Conservation (phyloP, 2,113 vertebrate genomes). For the Patagioenas fasciata region DNA sequence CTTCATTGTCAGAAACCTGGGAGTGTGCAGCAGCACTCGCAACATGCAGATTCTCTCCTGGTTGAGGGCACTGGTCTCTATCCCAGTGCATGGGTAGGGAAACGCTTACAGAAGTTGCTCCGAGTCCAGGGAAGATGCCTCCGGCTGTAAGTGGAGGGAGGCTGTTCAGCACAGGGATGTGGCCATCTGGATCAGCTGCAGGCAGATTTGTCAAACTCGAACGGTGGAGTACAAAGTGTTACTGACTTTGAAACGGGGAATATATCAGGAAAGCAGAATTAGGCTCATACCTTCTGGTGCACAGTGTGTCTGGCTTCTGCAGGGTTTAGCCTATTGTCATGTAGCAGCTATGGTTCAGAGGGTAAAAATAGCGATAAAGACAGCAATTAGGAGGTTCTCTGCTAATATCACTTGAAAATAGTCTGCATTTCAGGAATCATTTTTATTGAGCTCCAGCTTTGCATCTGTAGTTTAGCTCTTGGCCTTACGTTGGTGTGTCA, state of each 20-base stretch:
- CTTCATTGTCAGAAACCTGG: background rate
- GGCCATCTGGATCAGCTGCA: background rate
- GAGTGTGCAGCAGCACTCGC: background rate
- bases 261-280: background rate
- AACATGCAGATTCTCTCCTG: background rate
- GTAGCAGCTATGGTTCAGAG: background rate
- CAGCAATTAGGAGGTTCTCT: background rate
- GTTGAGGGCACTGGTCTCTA: background rate
- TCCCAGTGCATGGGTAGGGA: rapidly evolving
- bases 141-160: rapidly evolving
- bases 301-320: rapidly evolving
- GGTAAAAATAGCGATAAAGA: background rate
- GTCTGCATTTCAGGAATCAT: background rate
- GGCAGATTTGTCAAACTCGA: background rate
- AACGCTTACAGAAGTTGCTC: background rate
- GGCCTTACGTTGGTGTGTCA: background rate
- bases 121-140: background rate
- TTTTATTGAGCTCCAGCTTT: background rate
- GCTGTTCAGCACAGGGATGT: too few species aligned
- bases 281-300: background rate
- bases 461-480: background rate
- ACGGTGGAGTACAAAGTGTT: rapidly evolving
- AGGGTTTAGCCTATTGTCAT: background rate
- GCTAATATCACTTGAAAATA: conserved; percentile 4
- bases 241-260: background rate